Evolutionary conservation across 2,797 vertebrate species (phyloP).

Genomic region (Protosalanx chinensis): DNA sequence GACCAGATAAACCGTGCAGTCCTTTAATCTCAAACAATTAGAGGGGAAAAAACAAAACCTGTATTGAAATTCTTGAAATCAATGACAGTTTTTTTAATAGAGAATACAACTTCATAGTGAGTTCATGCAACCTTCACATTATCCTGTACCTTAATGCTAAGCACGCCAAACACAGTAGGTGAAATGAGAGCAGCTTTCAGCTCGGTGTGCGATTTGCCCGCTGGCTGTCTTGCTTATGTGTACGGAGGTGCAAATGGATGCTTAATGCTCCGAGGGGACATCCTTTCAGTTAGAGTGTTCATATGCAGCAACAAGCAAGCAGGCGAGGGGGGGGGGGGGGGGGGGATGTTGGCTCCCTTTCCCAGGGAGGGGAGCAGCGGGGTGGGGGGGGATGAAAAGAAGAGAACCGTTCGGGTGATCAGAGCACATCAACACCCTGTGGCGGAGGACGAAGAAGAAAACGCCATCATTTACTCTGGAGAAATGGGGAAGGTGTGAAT

Average conservation of each 20-base stretch:
- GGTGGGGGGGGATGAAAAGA: background rate
- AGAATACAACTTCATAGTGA: too few species aligned
- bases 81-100: too few species aligned
- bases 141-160: background rate
- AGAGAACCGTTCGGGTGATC: constrained; percentile 24
- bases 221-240: background rate
- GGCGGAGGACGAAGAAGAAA: constrained; percentile 14
- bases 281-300: constrained; percentile 1
- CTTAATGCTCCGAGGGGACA: background rate
- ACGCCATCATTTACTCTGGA: constrained; percentile 17
- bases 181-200: constrained; percentile 9
- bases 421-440: constrained; percentile 30
- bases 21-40: constrained; percentile 38
- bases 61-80: background rate
- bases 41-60: constrained; percentile 33
- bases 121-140: too few species aligned
- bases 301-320: constrained; percentile 2
- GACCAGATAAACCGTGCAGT: constrained; percentile 12
- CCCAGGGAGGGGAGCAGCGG: background rate
- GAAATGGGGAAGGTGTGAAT: constrained; percentile 13
- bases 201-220: background rate
- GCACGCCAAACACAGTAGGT: background rate
- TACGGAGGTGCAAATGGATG: constrained; percentile 11
- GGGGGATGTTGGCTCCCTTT: background rate
- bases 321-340: background rate